phyloP scores from a whole-genome alignment of 1,140 invertebrate genomes.

The Bombus vancouverensis region DNA sequence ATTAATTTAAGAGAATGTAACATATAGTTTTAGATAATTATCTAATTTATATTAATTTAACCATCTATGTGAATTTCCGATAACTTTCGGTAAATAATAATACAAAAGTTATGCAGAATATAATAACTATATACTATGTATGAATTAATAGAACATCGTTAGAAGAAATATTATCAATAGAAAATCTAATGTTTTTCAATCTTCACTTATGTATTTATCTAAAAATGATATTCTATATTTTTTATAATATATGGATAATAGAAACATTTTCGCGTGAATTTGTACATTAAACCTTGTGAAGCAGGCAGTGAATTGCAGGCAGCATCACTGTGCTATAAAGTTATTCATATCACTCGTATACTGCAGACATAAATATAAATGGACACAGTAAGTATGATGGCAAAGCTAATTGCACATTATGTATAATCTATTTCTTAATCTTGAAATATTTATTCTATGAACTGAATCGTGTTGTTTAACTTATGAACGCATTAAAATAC shows the following conservation, averaged over 20 bases:
- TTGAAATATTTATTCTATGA: constrained; percentile 1
- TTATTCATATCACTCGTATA: constrained; percentile 47
- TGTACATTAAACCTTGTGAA: constrained; percentile 66
- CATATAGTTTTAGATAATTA: constrained; percentile 2
- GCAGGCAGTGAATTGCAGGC: constrained; percentile 63
- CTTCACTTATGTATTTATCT: constrained; percentile 34
- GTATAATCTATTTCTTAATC: constrained; percentile 8
- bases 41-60: constrained; percentile 6
- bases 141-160: constrained; percentile 29
- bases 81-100: constrained; percentile 19
- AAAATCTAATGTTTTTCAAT: constrained; percentile 40
- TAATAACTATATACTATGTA: not conserved
- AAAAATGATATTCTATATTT: constrained; percentile 45
- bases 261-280: constrained; percentile 49
- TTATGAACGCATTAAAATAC: constrained; percentile 9
- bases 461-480: constrained; percentile 1
- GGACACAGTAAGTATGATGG: constrained; percentile 51
- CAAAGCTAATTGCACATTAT: constrained; percentile 36
- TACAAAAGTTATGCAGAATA: constrained; percentile 29
- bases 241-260: constrained; percentile 45
- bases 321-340: constrained; percentile 57
- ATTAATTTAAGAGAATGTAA: constrained; percentile 29
- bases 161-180: constrained; percentile 28
- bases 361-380: constrained; percentile 43
- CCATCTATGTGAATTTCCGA: not conserved